Base-by-base conservation (phyloP, 2,888 invertebrate species). In the Caenorhabditis parvicauda region DNA sequence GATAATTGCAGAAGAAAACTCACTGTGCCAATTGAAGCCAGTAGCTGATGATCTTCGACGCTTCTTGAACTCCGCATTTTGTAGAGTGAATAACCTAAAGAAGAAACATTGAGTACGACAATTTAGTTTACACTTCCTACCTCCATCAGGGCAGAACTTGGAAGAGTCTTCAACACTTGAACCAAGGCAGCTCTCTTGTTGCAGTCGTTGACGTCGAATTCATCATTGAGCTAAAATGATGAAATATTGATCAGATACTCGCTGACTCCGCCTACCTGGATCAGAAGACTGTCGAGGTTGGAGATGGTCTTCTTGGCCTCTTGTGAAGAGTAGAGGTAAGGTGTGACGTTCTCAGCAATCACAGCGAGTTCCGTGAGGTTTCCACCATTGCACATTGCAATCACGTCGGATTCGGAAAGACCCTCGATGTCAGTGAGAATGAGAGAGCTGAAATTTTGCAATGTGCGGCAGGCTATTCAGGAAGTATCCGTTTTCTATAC, bases 371-470 rank as follows among this genome's bases (percentile, higher is more conserved):
- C 63, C 5, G 29, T 42, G 19, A 63, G 25, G 14, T 32, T 19
- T 14, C 48, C 44, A 9, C 28, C 37, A 2, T 19, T 42, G 6
- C 50, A 9, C 21, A 59, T 42, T 37, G 19, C 25, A 24, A 58
- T 25, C 7, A 63, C 44, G 27, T 63, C 59, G 9, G 38, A 29
- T 6, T 53, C 42, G 14, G 37, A 22, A 3, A 63, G 28, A 2
- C 54, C 63, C 19, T 46, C 44, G 14, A 63, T 47, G 27, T 57
- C 63, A 2, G 63, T 63, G 24, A 63, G 25, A 9, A 63, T 63
- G 5, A 63, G 32, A 2, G 63, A 63, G 5, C 55, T 56, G 37
- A 27, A 59, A 27, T n/a, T n/a, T n/a, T n/a, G n/a, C n/a, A n/a
- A n/a, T n/a, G n/a, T n/a, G n/a, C n/a, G n/a, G n/a, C n/a, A n/a